Conservation (phyloP, 1,140 invertebrate species). For the Bilobella aurantiaca region DNA sequence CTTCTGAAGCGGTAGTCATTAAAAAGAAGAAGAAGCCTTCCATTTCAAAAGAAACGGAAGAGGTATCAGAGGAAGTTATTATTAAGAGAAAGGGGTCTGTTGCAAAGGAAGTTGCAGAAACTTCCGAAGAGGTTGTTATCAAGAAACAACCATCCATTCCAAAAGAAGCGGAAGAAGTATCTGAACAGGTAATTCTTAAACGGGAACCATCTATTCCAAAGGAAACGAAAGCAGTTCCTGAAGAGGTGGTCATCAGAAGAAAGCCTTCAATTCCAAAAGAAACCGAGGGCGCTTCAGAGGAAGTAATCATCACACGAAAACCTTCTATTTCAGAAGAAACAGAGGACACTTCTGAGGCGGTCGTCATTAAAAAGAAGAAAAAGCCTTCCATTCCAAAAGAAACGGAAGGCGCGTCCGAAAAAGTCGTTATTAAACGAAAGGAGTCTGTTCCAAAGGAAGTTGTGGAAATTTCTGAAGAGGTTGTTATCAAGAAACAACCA, state of each 20-base stretch:
- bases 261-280: conserved; percentile 41
- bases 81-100: not conserved
- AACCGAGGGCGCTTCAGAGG: conserved; percentile 36
- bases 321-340: conserved; percentile 39
- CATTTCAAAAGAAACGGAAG: not conserved
- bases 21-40: no score
- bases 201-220: no score
- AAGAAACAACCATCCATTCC: not conserved
- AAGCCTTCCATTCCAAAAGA: not conserved
- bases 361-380: no score
- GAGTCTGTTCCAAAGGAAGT: not conserved
- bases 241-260: conserved; percentile 51
- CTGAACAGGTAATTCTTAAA: no score
- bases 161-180: no score
- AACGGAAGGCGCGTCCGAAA: not conserved
- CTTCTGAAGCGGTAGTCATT: no score
- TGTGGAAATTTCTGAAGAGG: not conserved
- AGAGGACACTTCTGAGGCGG: no score
- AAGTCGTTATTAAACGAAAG: not conserved
- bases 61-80: not conserved
- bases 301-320: conserved; percentile 32
- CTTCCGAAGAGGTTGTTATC: not conserved
- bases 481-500: not conserved
- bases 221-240: conserved; percentile 18
- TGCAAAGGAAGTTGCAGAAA: not conserved